Evolutionary conservation across 2,113 vertebrate species (phyloP), one percentile per base, ranked within the genome.

Genomic region (Felis chaus): DNA sequence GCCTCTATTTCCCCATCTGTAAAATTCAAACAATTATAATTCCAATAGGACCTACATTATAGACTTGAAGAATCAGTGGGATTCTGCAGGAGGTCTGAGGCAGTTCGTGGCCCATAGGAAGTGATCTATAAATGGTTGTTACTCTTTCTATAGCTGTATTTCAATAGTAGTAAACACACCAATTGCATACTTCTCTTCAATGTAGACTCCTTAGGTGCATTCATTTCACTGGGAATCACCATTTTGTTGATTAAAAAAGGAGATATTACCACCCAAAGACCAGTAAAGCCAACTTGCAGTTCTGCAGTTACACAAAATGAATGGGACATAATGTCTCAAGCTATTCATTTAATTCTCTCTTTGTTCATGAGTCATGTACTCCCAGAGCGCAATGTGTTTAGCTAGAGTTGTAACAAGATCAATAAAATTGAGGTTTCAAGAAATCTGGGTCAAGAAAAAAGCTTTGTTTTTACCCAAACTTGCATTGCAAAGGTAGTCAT

Each of bases 301-400:
- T 74, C 66, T 89, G 23, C 25, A 95, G 29, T 95, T 69, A 89
- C 21, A 65, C 23, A 81, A 92, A 97, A 92, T 86, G n/a, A 96
- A 80, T 89, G 15, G 19, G 15, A 74, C 73, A 50, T 53, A 81
- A 95, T 57, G 31, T 93, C 63, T 92, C 11, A 36, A 92, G 18
- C 25, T 94, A 55, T 63, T 81, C 31, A 66, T 92, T 97, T 69
- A 89, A 81, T 50, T 95, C 68, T 91, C 31, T 36, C 16, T 85
- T 94, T 74, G 55, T 85, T 97, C 50, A 76, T 78, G 74, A 94
- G 89, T 82, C 61, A 86, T 81, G 31, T 21, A 69, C 23, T 97
- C 13, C 36, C 9, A 53, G 15, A 74, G 23, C 39, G 0, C 45
- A 92, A 29, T 68, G 15, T 61, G 68, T 92, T 71, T 92, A 57